Conservation (phyloP, 37 sponge, comb jelly and placozoan genomes). For the Hexactinellida sp. region DNA sequence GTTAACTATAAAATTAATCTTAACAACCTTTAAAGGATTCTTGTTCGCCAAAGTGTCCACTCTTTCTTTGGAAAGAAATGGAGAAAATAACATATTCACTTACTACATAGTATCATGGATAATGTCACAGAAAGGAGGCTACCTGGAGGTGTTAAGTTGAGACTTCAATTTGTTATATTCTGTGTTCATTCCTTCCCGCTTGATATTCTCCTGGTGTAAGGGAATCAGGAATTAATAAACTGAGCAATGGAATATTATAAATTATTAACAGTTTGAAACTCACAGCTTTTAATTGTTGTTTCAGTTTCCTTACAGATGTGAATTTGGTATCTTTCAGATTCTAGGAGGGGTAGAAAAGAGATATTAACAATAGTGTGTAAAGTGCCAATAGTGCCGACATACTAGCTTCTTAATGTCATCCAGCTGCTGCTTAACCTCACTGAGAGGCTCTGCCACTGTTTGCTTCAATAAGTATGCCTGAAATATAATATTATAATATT, state of each 20-base stretch:
- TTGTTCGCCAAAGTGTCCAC: neutral
- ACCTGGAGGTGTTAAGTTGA: neutral
- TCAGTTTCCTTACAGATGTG: neutral
- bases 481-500: neutral
- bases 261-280: too few species aligned
- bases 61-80: constrained; percentile 14
- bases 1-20: too few species aligned
- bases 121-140: neutral
- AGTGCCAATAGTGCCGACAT: too few species aligned
- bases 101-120: neutral
- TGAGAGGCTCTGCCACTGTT: neutral
- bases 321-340: neutral
- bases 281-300: neutral
- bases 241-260: neutral
- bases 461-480: constrained; percentile 1
- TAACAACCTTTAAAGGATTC: neutral
- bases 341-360: neutral
- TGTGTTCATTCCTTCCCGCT: neutral
- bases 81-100: neutral
- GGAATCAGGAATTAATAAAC: neutral
- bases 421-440: neutral
- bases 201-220: neutral
- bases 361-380: neutral
- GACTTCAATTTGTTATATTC: neutral
- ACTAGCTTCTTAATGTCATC: constrained; percentile 10